phyloP scores from a whole-genome alignment of 2,888 invertebrate genomes.

The Lapara coniferarum region DNA sequence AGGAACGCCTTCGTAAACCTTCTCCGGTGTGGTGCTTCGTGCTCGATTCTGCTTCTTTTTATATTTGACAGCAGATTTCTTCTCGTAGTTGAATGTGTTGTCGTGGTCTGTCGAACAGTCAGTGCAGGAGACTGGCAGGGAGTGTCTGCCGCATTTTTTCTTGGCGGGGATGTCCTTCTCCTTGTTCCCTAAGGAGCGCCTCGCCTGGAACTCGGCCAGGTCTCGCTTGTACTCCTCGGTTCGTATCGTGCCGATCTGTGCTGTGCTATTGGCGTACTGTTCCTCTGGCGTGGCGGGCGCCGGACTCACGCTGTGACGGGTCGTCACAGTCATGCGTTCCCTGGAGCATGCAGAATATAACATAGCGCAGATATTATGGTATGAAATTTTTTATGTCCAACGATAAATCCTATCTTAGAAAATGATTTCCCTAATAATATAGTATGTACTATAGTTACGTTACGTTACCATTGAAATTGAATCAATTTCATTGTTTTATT shows the following conservation, averaged over 20 bases:
- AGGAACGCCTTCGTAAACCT: conserved; percentile 57
- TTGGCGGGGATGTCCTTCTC: conserved; percentile 65
- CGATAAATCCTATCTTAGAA: too few relatives aligned
- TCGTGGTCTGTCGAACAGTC: conserved; percentile 69
- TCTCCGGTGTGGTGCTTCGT: conserved; percentile 59
- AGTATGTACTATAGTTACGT: too few relatives aligned
- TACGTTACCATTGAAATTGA: too few relatives aligned
- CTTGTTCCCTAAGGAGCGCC: conserved; percentile 62
- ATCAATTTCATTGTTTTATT: too few relatives aligned
- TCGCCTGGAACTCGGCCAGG: conserved; percentile 77
- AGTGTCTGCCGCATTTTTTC: conserved; percentile 72
- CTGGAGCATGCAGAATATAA: conserved; percentile 44
- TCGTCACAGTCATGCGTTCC: conserved; percentile 75
- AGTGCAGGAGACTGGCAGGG: conserved; percentile 72
- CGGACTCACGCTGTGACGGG: conserved; percentile 57
- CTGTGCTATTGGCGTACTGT: conserved; percentile 42
- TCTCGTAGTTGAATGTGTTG: conserved; percentile 74
- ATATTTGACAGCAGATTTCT: conserved; percentile 70
- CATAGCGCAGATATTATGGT: too few relatives aligned
- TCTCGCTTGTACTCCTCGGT: conserved; percentile 78
- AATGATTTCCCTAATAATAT: too few relatives aligned
- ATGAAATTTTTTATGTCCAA: too few relatives aligned
- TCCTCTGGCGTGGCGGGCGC: conserved; percentile 46
- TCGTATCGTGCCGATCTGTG: conserved; percentile 69
- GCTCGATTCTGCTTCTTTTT: conserved; percentile 65